These are phyloP conservation scores for Anthoscopus minutus DNA, from an alignment of 2,113 vertebrate species.

Conservation along the genomic window DNA sequence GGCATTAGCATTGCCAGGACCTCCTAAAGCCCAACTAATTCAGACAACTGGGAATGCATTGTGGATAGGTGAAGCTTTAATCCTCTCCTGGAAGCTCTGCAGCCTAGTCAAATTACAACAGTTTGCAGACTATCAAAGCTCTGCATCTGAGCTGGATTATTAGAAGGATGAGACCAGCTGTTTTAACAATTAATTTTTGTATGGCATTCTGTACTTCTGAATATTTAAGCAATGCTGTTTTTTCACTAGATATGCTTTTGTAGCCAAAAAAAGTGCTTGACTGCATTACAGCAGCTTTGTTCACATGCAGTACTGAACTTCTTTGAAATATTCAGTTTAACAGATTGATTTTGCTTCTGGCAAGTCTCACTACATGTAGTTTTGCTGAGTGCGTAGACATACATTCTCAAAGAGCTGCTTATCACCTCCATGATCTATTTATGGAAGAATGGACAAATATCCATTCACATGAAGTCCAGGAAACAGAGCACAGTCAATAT, in stretches of 20 bases:
- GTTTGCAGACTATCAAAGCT: background rate
- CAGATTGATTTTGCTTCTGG: slow-evolving; percentile 50
- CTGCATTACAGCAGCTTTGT: slow-evolving; percentile 46
- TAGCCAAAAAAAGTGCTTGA: slow-evolving; percentile 10
- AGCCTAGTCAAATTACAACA: background rate
- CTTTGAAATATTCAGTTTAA: slow-evolving; percentile 62
- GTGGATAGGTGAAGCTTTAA: background rate
- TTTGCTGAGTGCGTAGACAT: slow-evolving; percentile 35
- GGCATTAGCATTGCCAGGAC: background rate
- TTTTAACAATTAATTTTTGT: background rate
- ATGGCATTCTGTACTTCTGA: background rate
- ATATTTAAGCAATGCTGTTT: background rate
- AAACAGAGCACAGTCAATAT: background rate
- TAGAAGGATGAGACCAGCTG: background rate
- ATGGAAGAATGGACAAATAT: slow-evolving; percentile 40
- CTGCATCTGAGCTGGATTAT: background rate
- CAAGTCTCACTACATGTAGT: background rate
- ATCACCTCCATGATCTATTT: slow-evolving; percentile 38
- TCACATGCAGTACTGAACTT: background rate
- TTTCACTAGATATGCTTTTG: slow-evolving; percentile 15
- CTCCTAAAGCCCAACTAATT: background rate
- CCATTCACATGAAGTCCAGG: background rate
- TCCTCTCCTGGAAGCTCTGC: background rate
- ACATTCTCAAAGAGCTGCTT: slow-evolving; percentile 56
- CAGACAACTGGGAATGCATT: fast-evolving